Percentiles rank a stretch among this genome's conserved stretches.
Conservation (phyloP, 2,113 vertebrate genomes). For the Odocoileus virginianus region DNA sequence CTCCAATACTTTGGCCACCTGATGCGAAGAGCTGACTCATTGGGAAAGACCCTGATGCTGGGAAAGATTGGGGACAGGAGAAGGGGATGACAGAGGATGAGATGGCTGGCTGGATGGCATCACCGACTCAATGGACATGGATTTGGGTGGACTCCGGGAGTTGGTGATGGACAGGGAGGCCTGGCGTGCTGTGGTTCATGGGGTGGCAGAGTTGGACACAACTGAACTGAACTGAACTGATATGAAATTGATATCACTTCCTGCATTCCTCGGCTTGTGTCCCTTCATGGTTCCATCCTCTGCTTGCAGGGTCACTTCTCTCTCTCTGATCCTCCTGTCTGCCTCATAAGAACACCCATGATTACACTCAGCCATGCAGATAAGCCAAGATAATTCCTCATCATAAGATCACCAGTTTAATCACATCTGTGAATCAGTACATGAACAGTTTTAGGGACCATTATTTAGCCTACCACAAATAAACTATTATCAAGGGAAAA, state of each 20-base stretch:
- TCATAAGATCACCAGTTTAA: not conserved
- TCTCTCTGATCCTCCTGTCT: not conserved
- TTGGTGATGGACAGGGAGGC: not conserved
- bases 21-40: not conserved
- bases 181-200: not conserved
- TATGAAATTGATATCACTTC: not conserved
- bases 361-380: not conserved
- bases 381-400: not conserved
- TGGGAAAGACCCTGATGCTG: not conserved
- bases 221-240: not conserved
- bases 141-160: not conserved
- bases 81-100: not conserved
- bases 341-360: not conserved
- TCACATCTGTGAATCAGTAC: not conserved
- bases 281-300: not conserved
- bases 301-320: not conserved
- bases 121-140: not conserved
- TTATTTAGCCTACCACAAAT: not conserved
- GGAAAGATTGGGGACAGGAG: not conserved
- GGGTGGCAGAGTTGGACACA: not conserved
- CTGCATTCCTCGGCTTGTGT: not conserved
- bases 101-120: not conserved
- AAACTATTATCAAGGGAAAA: not conserved
- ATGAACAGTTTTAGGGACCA: not conserved
- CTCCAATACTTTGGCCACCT: not conserved